phyloP scores from a whole-genome alignment of 2,797 vertebrate species.

The Halcyon leucocephala region DNA sequence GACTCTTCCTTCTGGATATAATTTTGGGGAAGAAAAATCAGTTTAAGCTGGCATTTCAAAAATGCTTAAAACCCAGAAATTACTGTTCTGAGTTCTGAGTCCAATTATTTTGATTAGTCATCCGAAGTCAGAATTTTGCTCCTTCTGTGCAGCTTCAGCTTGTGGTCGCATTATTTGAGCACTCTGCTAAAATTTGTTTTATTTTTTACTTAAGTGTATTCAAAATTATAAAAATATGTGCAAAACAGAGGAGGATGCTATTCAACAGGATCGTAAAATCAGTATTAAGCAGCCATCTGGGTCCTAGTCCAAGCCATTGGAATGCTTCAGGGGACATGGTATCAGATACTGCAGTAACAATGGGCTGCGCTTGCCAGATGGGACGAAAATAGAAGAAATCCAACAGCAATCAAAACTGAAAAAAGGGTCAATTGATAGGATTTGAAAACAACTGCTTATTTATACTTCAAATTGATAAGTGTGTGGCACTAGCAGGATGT shows the following conservation, averaged over 20 bases:
- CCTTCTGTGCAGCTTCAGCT: background rate
- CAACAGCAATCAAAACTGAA: background rate
- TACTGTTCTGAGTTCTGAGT: background rate
- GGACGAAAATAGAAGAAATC: background rate
- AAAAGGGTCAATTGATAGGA: background rate
- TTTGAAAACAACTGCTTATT: background rate
- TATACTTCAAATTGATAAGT: background rate
- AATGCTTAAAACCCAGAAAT: background rate
- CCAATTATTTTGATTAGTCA: slow-evolving; percentile 24
- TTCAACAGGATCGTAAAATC: slow-evolving; percentile 39
- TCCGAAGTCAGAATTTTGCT: background rate
- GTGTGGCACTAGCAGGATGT: background rate
- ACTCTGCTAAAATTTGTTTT: background rate
- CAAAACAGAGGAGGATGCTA: slow-evolving; percentile 28
- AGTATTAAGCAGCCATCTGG: background rate
- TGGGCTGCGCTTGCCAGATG: background rate
- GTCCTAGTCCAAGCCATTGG: slow-evolving; percentile 40
- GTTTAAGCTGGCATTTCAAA: background rate
- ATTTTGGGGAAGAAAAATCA: background rate
- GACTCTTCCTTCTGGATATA: background rate
- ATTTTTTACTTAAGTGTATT: background rate
- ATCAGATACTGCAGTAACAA: background rate
- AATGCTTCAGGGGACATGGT: background rate
- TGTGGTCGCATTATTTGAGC: background rate
- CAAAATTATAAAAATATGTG: slow-evolving; percentile 23